These are phyloP conservation scores for Mimumesa dahlbomi DNA, from an alignment of 2,888 invertebrate genomes.

Conservation along the genomic window DNA sequence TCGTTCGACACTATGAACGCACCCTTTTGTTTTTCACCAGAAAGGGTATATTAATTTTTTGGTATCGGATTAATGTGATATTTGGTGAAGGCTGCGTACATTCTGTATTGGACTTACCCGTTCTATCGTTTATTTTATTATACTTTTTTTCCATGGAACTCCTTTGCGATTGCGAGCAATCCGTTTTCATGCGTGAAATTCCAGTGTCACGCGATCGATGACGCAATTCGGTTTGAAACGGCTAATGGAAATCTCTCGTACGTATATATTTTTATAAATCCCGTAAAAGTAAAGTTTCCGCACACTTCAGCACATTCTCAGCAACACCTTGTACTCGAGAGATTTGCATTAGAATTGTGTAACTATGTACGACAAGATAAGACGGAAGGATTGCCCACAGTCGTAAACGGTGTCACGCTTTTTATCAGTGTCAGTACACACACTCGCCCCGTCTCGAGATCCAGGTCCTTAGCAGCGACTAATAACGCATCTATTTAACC, in stretches of 20 bases:
- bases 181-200: slow-evolving; percentile 1
- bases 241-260: no score
- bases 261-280: no score
- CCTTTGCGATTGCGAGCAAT: slow-evolving; percentile 62
- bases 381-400: slow-evolving; percentile 63
- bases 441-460: slow-evolving; percentile 68
- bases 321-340: no score
- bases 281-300: no score
- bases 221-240: no score
- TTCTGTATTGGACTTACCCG: slow-evolving; percentile 66
- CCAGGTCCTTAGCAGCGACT: slow-evolving; percentile 58
- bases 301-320: no score
- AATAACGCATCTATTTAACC: slow-evolving; percentile 49
- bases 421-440: slow-evolving; percentile 78
- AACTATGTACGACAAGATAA: no score
- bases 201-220: no score
- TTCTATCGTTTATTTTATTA: slow-evolving; percentile 73
- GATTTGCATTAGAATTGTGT: no score
- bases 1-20: slow-evolving; percentile 48
- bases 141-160: slow-evolving; percentile 71
- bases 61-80: slow-evolving; percentile 72
- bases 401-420: slow-evolving; percentile 76
- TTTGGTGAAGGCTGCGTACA: slow-evolving; percentile 71
- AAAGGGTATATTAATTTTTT: slow-evolving; percentile 44
- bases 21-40: slow-evolving; percentile 39